phyloP scores from a whole-genome alignment of 1,140 invertebrate genomes.

The Tetramorium parvispinum region DNA sequence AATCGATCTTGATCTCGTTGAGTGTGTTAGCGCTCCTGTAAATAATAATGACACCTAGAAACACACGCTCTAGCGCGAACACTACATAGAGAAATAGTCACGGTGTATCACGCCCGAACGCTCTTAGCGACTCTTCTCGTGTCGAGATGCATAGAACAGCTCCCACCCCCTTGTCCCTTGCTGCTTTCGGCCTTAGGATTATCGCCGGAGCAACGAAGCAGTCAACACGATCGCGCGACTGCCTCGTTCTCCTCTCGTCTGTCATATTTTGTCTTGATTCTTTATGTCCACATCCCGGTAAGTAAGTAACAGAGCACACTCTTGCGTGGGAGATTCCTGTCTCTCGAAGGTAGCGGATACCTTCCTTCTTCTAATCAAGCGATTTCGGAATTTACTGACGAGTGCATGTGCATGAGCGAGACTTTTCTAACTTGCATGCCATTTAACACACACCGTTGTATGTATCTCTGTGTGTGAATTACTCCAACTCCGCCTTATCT shows the following conservation, averaged over 20 bases:
- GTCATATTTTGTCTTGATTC: slow-evolving; percentile 64
- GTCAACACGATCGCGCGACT: slow-evolving; percentile 50
- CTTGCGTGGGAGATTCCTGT: not conserved
- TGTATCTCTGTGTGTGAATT: slow-evolving; percentile 42
- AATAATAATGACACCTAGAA: slow-evolving; percentile 41
- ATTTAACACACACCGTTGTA: slow-evolving; percentile 62
- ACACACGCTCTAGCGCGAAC: slow-evolving; percentile 41
- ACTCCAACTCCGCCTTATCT: slow-evolving; percentile 39
- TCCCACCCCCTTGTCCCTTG: slow-evolving; percentile 80
- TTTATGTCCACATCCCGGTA: slow-evolving; percentile 66
- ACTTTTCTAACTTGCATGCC: slow-evolving; percentile 70
- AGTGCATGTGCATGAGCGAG: slow-evolving; percentile 75
- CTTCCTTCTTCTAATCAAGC: slow-evolving; percentile 32
- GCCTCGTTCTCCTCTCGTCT: slow-evolving; percentile 65
- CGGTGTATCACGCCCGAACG: slow-evolving; percentile 35
- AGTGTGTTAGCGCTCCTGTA: slow-evolving; percentile 13
- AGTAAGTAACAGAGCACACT: slow-evolving; percentile 59
- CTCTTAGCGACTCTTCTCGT: slow-evolving; percentile 48
- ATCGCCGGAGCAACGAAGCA: slow-evolving; percentile 66
- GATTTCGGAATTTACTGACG: slow-evolving; percentile 26
- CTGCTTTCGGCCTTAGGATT: slow-evolving; percentile 79
- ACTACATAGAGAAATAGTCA: slow-evolving; percentile 38
- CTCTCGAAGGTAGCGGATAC: slow-evolving; percentile 38
- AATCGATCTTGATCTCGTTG: slow-evolving; percentile 56
- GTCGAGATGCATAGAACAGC: slow-evolving; percentile 62